These are phyloP conservation scores for Sipunculus nudus DNA, from an alignment of 2,888 invertebrate species.

Conservation along the genomic window DNA sequence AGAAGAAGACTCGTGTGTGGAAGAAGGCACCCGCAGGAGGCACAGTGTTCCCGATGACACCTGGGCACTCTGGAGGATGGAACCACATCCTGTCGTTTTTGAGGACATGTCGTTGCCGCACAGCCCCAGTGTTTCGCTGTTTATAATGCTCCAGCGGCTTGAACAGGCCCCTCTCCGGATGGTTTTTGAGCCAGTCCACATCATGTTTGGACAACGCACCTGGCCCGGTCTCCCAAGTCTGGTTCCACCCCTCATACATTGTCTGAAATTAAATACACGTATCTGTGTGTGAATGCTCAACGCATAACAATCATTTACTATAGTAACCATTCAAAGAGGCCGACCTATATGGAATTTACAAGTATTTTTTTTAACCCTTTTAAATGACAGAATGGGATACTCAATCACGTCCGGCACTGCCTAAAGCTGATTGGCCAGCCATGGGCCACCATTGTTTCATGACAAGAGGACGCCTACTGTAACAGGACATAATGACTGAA, in stretches of 20 bases:
- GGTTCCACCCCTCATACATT: slow-evolving; percentile 4
- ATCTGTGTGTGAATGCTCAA: not conserved
- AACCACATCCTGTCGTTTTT: slow-evolving; percentile 14
- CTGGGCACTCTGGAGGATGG: slow-evolving; percentile 6
- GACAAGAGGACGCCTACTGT: too few species aligned
- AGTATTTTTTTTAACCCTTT: too few species aligned
- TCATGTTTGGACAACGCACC: not conserved
- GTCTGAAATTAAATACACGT: not conserved
- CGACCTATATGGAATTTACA: too few species aligned
- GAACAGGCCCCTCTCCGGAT: not conserved
- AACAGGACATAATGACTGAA: too few species aligned
- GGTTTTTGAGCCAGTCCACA: slow-evolving; percentile 1
- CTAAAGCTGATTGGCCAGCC: too few species aligned
- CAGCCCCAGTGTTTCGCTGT: not conserved
- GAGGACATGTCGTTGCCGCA: not conserved
- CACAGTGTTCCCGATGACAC: not conserved
- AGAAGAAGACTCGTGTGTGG: slow-evolving; percentile 1
- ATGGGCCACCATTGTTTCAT: too few species aligned
- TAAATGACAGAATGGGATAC: too few species aligned
- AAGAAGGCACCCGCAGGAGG: slow-evolving; percentile 3
- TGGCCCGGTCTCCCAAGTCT: not conserved
- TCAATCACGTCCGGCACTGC: too few species aligned
- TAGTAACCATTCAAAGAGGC: too few species aligned
- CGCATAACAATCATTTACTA: too few species aligned
- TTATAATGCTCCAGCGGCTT: not conserved